phyloP scores from a whole-genome alignment of 2,888 invertebrate species.

The Aproaerema taeniolella region DNA sequence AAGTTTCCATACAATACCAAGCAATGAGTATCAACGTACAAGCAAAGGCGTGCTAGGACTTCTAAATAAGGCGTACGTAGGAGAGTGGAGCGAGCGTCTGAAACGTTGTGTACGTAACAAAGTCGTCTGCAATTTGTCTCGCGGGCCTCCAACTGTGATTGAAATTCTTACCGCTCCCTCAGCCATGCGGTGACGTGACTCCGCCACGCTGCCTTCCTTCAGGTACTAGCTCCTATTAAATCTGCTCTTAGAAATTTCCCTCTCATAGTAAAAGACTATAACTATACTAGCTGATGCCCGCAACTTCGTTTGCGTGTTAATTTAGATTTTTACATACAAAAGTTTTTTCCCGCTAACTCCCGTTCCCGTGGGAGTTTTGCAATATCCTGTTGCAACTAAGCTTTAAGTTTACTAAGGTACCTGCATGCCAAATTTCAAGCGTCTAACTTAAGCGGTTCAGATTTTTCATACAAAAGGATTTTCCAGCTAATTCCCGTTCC shows the following conservation, averaged over 20 bases:
- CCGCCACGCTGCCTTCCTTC: slow-evolving; percentile 8
- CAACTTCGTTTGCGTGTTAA: too few species aligned
- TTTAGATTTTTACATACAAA: too few species aligned
- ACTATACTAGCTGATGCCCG: too few species aligned
- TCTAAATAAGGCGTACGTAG: slow-evolving; percentile 10
- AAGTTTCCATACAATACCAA: slow-evolving; percentile 7
- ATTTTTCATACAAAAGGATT: too few species aligned
- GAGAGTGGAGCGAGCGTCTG: slow-evolving; percentile 4
- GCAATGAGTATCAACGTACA: slow-evolving; percentile 12
- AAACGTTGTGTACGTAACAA: slow-evolving; percentile 29
- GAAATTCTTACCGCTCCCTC: slow-evolving; percentile 47
- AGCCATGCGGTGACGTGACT: slow-evolving; percentile 35
- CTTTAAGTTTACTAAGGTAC: too few species aligned
- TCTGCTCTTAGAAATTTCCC: background rate
- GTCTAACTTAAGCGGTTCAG: too few species aligned
- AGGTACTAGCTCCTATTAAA: slow-evolving; percentile 4
- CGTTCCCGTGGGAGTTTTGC: too few species aligned
- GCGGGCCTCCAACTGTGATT: slow-evolving; percentile 39
- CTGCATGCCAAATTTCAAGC: too few species aligned
- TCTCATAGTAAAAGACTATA: too few species aligned
- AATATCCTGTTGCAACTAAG: too few species aligned
- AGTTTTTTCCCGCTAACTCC: too few species aligned
- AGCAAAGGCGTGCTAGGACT: slow-evolving; percentile 9
- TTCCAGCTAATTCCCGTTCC: too few species aligned
- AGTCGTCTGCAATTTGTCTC: slow-evolving; percentile 54